phyloP scores from a whole-genome alignment of 1,140 invertebrate genomes.

The Megalopta genalis region DNA sequence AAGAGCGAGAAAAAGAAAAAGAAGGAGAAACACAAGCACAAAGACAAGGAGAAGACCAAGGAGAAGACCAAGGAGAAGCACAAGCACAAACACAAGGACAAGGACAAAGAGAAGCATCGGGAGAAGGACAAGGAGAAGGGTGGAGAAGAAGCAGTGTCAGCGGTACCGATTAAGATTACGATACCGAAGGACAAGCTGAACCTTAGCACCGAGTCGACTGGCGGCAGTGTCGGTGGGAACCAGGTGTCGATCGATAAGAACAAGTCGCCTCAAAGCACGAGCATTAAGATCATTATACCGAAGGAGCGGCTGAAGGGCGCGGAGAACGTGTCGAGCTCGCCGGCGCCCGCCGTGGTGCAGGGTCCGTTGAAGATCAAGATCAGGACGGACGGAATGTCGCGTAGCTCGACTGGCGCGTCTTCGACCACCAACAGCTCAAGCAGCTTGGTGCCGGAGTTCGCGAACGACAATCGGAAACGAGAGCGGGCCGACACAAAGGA shows the following conservation, averaged over 20 bases:
- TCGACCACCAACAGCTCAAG: constrained; percentile 41
- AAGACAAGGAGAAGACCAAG: constrained; percentile 82
- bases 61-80: constrained; percentile 81
- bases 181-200: constrained; percentile 84
- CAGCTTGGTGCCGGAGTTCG: constrained; percentile 31
- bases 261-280: constrained; percentile 66
- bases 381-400: constrained; percentile 78
- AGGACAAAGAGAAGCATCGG: constrained; percentile 82
- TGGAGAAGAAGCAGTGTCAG: constrained; percentile 64
- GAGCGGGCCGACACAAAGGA: constrained; percentile 61
- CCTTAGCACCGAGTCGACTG: constrained; percentile 63
- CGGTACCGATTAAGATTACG: constrained; percentile 83
- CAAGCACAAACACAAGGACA: constrained; percentile 84
- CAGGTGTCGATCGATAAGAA: constrained; percentile 53
- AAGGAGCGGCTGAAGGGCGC: constrained; percentile 81
- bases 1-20: constrained; percentile 85
- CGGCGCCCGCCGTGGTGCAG: constrained; percentile 61
- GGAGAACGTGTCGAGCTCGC: constrained; percentile 43
- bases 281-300: constrained; percentile 84
- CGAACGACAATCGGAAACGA: constrained; percentile 65
- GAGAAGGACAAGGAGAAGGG: constrained; percentile 72
- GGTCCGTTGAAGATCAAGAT: constrained; percentile 81
- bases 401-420: constrained; percentile 54
- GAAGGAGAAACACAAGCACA: constrained; percentile 84
- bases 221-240: neutral